Conservation (phyloP, 2,888 invertebrate species). For the Aporophyla lueneburgensis region DNA sequence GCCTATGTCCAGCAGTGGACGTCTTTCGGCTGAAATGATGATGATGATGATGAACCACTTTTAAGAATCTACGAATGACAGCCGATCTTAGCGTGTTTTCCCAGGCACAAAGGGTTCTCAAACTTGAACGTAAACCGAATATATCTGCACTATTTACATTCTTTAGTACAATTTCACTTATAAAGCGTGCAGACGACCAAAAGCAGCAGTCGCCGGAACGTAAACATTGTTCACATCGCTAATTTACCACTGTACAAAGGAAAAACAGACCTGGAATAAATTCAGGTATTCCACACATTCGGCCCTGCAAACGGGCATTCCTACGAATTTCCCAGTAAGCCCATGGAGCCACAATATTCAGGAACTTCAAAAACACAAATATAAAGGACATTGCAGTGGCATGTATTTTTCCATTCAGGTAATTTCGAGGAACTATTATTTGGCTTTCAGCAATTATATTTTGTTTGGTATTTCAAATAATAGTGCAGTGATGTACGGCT, state of each 20-base stretch:
- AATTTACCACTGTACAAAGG: constrained; percentile 74
- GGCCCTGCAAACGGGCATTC: constrained; percentile 66
- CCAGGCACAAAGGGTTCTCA: no score
- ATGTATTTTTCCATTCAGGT: constrained; percentile 25
- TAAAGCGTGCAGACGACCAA: constrained; percentile 55
- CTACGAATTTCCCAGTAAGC: constrained; percentile 67
- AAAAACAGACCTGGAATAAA: constrained; percentile 73
- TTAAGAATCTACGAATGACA: no score
- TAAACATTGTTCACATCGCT: constrained; percentile 72
- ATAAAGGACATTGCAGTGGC: constrained; percentile 21
- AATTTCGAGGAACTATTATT: constrained; percentile 13
- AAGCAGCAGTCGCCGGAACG: constrained; percentile 57
- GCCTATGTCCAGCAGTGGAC: no score
- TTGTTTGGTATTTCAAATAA: constrained; percentile 8
- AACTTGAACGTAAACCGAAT: background rate
- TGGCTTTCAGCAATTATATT: constrained; percentile 6
- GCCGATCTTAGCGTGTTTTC: no score
- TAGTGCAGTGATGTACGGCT: background rate
- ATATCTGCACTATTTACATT: constrained; percentile 36
- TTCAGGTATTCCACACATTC: constrained; percentile 71
- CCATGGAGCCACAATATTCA: constrained; percentile 20
- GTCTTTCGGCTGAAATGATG: no score
- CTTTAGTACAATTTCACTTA: constrained; percentile 52
- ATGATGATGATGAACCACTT: no score
- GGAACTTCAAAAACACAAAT: constrained; percentile 34